These are phyloP conservation scores for Elysia crispata DNA, from an alignment of 2,888 invertebrate species.

Conservation along the genomic window DNA sequence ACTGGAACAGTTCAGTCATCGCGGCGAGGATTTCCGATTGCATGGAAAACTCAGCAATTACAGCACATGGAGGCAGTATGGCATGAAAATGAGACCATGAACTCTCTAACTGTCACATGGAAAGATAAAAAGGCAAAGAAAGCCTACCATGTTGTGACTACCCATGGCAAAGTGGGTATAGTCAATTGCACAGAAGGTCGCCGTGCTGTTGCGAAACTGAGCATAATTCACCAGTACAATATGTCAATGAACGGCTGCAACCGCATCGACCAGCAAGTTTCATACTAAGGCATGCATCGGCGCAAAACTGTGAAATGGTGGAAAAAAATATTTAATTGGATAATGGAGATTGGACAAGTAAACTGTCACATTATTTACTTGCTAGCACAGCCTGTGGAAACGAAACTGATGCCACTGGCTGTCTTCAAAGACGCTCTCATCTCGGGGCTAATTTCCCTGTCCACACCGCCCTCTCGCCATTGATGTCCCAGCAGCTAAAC, in stretches of 20 bases:
- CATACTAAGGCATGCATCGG: slow-evolving; percentile 14
- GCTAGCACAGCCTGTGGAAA: background rate
- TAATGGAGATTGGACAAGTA: background rate
- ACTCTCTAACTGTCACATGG: slow-evolving; percentile 7
- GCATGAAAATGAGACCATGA: background rate
- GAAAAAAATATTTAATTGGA: slow-evolving; percentile 23
- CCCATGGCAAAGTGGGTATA: background rate
- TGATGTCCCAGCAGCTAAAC: no score
- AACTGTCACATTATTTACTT: background rate
- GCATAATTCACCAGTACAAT: slow-evolving; percentile 11
- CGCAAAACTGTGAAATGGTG: slow-evolving; percentile 33
- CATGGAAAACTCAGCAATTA: background rate
- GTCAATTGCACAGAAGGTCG: background rate
- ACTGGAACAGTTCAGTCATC: background rate
- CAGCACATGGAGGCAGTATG: background rate
- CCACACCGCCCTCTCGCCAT: no score
- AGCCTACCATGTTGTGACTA: slow-evolving; percentile 12
- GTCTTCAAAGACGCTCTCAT: background rate
- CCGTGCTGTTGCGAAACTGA: background rate
- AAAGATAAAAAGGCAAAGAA: slow-evolving; percentile 29
- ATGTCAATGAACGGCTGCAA: slow-evolving; percentile 17
- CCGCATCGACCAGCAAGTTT: slow-evolving; percentile 3
- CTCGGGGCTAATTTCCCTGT: background rate
- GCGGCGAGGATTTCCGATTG: background rate
- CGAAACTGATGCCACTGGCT: background rate